A percentile compares a stretch with the other conserved stretches of the same genome.
phyloP scores from a whole-genome alignment of 2,888 invertebrate species.

The Pharmacophagus antenor region DNA sequence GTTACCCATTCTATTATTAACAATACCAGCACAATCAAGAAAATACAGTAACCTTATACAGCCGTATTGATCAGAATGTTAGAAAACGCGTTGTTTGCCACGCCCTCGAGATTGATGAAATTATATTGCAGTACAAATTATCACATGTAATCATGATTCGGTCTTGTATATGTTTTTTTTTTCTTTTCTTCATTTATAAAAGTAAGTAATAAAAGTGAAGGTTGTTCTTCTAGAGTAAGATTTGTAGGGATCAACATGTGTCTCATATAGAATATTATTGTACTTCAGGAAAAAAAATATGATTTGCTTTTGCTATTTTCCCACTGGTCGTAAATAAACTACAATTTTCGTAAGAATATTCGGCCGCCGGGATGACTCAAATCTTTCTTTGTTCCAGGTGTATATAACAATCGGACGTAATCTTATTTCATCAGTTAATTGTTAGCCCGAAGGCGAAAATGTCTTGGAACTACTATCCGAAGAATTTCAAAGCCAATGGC shows the following conservation, averaged over 20 bases:
- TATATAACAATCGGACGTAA: slow-evolving; percentile 40
- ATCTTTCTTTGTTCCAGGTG: slow-evolving; percentile 41
- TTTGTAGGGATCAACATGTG: neutral
- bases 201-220: too few species aligned
- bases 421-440: slow-evolving; percentile 35
- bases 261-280: neutral
- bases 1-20: too few species aligned
- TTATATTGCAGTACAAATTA: too few species aligned
- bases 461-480: slow-evolving; percentile 62
- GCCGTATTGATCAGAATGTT: too few species aligned
- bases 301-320: neutral
- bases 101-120: too few species aligned
- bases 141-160: too few species aligned
- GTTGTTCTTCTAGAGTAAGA: too few species aligned
- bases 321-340: neutral
- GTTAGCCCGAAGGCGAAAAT: slow-evolving; percentile 30
- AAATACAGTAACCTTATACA: too few species aligned
- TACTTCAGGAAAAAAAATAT: neutral
- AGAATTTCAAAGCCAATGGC: slow-evolving; percentile 72
- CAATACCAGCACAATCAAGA: too few species aligned
- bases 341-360: neutral
- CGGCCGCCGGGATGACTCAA: slow-evolving; percentile 1
- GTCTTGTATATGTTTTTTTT: too few species aligned
- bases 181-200: too few species aligned
- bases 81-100: too few species aligned